Percentiles rank a stretch among this genome's conserved stretches.
Conservation (phyloP, 2,888 invertebrate species). For the Heterodera filipjevi region DNA sequence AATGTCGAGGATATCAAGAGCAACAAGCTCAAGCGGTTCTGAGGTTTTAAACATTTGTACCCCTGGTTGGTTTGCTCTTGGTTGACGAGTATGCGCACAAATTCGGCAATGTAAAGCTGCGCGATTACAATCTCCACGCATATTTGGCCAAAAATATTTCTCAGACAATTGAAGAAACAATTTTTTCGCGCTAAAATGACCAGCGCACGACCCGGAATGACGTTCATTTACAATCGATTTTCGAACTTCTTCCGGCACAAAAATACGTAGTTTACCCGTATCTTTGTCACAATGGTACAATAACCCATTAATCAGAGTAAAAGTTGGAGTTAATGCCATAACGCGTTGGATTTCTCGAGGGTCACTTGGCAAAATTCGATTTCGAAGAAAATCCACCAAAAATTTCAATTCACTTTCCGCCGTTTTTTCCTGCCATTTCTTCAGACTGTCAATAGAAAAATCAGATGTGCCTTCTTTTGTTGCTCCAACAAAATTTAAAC, state of each 20-base stretch:
- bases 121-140: too few relatives aligned
- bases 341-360: background rate
- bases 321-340: background rate
- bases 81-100: too few relatives aligned
- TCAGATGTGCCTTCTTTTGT: background rate
- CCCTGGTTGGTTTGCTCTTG: too few relatives aligned
- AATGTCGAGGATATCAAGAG: conserved; percentile 24
- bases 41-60: too few relatives aligned
- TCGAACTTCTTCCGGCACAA: conserved; percentile 21
- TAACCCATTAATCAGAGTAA: conserved; percentile 8
- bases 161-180: conserved; percentile 8
- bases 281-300: conserved; percentile 16
- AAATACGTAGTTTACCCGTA: background rate
- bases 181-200: conserved; percentile 20
- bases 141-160: conserved; percentile 23
- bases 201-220: conserved; percentile 17
- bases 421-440: conserved; percentile 11
- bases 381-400: conserved; percentile 3
- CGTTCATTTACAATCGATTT: conserved; percentile 16
- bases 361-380: conserved; percentile 18
- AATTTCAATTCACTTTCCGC: conserved; percentile 2
- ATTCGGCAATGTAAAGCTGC: too few relatives aligned
- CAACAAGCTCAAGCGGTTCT: too few relatives aligned
- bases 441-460: too few relatives aligned
- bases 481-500: background rate